Base-by-base conservation (phyloP, 2,888 invertebrate species). In the Rotaria socialis region DNA sequence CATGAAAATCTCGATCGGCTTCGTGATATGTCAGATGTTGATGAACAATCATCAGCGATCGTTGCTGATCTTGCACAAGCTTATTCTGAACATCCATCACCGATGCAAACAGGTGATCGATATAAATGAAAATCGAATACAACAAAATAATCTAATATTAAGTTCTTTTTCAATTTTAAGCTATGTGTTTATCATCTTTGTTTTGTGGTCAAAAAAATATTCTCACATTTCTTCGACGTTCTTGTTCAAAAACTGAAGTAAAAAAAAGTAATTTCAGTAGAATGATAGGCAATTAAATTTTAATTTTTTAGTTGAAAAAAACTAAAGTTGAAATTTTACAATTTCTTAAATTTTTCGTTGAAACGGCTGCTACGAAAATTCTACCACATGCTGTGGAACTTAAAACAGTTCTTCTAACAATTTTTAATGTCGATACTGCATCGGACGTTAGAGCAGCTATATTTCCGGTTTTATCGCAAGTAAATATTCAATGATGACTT, bases 351-450 rank as follows among this genome's bases (percentile, higher is more conserved):
- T 88, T 88, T 41, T 90, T 90, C 86, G 88, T 89, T 16, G 88
- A 89, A 41, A 90, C 88, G 86, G 89, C 89, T 41, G 89, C 87
- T 19, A 89, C 89, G 86, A 89, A 89, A 85, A 88, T 90, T 35
- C 85, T 90, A 16, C 89, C 90, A 43, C 90, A 90, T 89, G 89
- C 89, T 35, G 87, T 90, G 58, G 90, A 91, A 52, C 89, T 90
- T 56, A 91, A 91, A 58, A 55, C 75, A 41, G 74, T 85, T n/a
- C 85, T 85, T 52, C 47, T 86, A 5, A 58, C 50, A 27, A 56
- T 86, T 19, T 86, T 85, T 11, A 85, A 56, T 52, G 58, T 75
- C 50, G 86, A 86, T 41, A 86, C 85, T 58, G 85, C 85, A 43
- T 86, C 86, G 19, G 86, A 86, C 35, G 86, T 86, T 27, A 52